Base-by-base conservation (phyloP, 1,140 invertebrate species). In the Conopomorpha cramerella region DNA sequence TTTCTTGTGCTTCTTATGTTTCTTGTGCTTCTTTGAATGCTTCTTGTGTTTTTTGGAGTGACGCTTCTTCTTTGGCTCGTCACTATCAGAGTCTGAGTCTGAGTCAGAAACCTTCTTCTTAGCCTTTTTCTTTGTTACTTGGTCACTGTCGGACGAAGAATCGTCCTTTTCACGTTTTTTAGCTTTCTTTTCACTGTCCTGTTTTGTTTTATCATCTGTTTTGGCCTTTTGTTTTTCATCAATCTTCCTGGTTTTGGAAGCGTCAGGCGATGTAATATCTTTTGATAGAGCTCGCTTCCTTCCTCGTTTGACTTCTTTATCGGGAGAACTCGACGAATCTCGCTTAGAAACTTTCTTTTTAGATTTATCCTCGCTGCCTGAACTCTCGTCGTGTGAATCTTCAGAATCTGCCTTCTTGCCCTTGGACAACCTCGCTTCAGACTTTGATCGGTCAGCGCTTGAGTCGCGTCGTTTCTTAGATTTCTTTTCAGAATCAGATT, bases 21-120 rank as follows among this genome's bases (percentile, higher is more conserved):
- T 85, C 66, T 85, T 86, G 50, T 84, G 84, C 55, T 86, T 85
- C 58, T 86, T 87, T 42, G 84, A 84, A 46, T 88, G 85, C 51
- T 86, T 85, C 55, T 86, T 85, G 41, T 86, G 82, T 58, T 87
- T 87, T 36, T 79, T 72, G 38, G 56, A 49, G 34, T 63, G 72
- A 42, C 78, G 78, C 1, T 66, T 65, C 31, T 77, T 78, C 38
- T 79, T 77, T 36, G 73, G 73, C 46, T 77, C 73, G 37, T 79
- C 77, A 41, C 72, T 77, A 7, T 79, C 77, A 3, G 77, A 79
- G 16, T 79, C 77, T 0, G 74, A 78, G 16, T 73, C 68, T 1
- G 71, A 73, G 11, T 74, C 77, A 0, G 77, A 73, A 18, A 67
- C 67, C 43, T 77, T 78, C 60, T 79, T 77, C 36, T 50, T 62